Percentiles rank a stretch among this genome's conserved stretches.
Conservation (phyloP, 64 coral and sea anemone genomes). For the Pachyseris speciosa region DNA sequence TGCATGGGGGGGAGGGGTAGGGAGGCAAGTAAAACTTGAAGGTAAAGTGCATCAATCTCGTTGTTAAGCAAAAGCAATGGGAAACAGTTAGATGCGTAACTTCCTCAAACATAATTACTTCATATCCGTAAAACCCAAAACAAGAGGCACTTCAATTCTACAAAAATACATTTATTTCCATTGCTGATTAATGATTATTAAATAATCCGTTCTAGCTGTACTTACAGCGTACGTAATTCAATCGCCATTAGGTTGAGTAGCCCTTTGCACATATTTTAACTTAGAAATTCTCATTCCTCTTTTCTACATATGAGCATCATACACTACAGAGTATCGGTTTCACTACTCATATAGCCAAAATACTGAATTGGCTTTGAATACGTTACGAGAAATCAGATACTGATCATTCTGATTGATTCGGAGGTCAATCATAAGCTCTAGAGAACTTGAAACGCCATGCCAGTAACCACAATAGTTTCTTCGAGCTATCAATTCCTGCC, state of each 20-base stretch:
- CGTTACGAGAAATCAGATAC: neutral
- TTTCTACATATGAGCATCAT: neutral
- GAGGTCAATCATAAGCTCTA: neutral
- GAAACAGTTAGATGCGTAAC: neutral
- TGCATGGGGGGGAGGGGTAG: too few species aligned
- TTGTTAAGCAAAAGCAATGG: too few species aligned
- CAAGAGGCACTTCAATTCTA: neutral
- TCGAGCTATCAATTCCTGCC: neutral
- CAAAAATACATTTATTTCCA: conserved; percentile 29
- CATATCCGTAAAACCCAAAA: too few species aligned
- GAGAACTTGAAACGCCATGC: neutral
- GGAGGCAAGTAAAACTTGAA: too few species aligned
- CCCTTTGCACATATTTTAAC: neutral
- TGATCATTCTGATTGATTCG: neutral
- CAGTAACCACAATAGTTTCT: neutral
- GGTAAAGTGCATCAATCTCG: too few species aligned
- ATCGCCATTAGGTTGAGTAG: neutral
- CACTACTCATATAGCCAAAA: neutral
- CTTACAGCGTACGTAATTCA: neutral
- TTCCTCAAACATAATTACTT: neutral
- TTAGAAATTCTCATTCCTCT: neutral
- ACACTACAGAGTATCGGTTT: neutral
- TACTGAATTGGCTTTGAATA: too few species aligned
- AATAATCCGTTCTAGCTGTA: neutral
- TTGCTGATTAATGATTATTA: neutral